Conservation (phyloP, 64 coral and sea anemone genomes). For the Actinia tenebrosa region DNA sequence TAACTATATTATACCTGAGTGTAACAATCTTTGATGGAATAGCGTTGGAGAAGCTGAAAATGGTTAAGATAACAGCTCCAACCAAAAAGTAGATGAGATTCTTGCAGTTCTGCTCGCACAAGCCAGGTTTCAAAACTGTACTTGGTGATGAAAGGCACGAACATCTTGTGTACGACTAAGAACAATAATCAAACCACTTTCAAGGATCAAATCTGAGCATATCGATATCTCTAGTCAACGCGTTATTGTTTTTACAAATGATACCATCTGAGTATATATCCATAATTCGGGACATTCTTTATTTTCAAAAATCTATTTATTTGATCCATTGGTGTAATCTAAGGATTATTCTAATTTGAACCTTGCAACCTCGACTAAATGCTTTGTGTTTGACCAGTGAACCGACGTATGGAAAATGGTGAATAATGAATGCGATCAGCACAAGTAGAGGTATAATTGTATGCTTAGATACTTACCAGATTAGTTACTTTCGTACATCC, state of each 20-base stretch:
- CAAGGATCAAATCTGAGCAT: not conserved
- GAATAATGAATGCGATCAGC: too few species aligned
- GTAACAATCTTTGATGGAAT: slow-evolving; percentile 28
- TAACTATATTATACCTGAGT: not conserved
- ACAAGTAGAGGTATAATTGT: too few species aligned
- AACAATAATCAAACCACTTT: not conserved
- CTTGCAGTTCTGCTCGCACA: slow-evolving; percentile 18
- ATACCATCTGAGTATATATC: too few species aligned
- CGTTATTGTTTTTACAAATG: too few species aligned
- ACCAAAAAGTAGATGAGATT: not conserved
- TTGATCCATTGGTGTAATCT: too few species aligned
- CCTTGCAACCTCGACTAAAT: too few species aligned
- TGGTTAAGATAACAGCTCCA: slow-evolving; percentile 11
- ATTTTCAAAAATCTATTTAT: too few species aligned
- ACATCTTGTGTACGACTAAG: slow-evolving; percentile 3
- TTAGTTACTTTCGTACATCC: slow-evolving; percentile 14
- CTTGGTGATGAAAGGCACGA: slow-evolving; percentile 1
- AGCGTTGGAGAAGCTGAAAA: slow-evolving; percentile 25
- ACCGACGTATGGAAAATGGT: too few species aligned
- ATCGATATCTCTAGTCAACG: not conserved
- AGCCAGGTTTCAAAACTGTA: not conserved
- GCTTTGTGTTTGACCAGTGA: too few species aligned
- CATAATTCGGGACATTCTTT: too few species aligned
- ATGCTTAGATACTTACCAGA: not conserved
- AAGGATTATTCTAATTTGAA: too few species aligned